These are phyloP conservation scores for Mus spicilegus DNA, from an alignment of 2,113 vertebrate genomes.

Conservation along the genomic window DNA sequence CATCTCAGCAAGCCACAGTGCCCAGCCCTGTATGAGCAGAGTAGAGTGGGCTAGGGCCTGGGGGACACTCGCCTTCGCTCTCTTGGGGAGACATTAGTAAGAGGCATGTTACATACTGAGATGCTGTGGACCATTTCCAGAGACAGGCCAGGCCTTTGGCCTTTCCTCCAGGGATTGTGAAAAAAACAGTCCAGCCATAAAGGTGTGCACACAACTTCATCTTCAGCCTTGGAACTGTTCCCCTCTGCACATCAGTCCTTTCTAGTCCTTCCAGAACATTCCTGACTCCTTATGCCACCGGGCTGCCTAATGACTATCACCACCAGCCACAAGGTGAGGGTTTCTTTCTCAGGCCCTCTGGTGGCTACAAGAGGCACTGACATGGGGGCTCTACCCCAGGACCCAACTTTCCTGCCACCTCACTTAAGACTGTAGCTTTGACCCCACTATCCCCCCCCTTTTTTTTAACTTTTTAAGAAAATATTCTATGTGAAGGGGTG, in stretches of 20 bases:
- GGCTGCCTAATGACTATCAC: too few species aligned
- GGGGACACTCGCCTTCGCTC: neutral
- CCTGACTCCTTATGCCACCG: neutral
- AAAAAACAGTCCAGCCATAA: neutral
- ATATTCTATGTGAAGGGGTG: neutral
- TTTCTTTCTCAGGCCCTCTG: neutral
- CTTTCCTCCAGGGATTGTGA: too few species aligned
- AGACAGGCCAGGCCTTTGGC: neutral
- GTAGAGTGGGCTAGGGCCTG: neutral
- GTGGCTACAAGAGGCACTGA: neutral
- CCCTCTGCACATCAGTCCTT: neutral
- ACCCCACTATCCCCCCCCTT: neutral
- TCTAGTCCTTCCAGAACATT: neutral
- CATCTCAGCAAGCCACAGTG: neutral
- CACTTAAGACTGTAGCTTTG: neutral
- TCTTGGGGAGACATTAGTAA: rapidly evolving
- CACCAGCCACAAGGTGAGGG: neutral
- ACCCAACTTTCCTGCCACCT: neutral
- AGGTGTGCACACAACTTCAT: neutral
- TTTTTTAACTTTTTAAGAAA: neutral
- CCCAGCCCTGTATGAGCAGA: too few species aligned
- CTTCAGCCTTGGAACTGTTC: neutral
- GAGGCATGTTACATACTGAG: too few species aligned
- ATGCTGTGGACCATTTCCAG: neutral
- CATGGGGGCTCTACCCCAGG: too few species aligned